A percentile compares a stretch with the other conserved stretches of the same genome.
Conservation (phyloP, 1,140 invertebrate genomes). For the Heterodera schachtii region DNA sequence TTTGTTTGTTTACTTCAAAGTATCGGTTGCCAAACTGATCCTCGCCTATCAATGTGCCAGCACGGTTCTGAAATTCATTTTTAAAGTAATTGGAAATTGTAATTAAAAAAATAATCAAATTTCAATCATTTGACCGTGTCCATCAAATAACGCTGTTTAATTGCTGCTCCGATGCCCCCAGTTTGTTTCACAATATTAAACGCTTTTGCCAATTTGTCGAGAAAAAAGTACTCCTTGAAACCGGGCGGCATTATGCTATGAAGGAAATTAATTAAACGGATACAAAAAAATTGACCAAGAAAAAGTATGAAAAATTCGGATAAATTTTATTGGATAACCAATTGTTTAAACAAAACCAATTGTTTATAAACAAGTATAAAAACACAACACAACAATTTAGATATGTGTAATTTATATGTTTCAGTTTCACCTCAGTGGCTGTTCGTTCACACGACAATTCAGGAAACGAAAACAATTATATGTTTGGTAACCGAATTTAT, state of each 20-base stretch:
- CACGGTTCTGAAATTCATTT: slow-evolving; percentile 29
- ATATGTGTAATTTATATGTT: too few relatives aligned
- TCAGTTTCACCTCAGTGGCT: too few relatives aligned
- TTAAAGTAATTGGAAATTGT: slow-evolving; percentile 35
- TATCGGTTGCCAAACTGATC: slow-evolving; percentile 96
- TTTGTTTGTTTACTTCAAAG: slow-evolving; percentile 72
- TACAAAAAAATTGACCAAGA: too few relatives aligned
- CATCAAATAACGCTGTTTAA: slow-evolving; percentile 55
- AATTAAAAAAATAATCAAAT: background rate
- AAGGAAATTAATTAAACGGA: background rate
- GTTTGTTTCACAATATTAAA: slow-evolving; percentile 38
- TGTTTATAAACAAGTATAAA: too few relatives aligned
- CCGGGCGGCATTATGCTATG: slow-evolving; percentile 23
- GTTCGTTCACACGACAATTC: too few relatives aligned
- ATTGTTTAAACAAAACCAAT: too few relatives aligned
- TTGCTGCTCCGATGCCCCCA: slow-evolving; percentile 46
- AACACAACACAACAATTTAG: too few relatives aligned
- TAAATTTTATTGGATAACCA: too few relatives aligned
- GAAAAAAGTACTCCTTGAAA: slow-evolving; percentile 47
- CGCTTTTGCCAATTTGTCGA: slow-evolving; percentile 49
- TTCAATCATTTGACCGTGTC: slow-evolving; percentile 14
- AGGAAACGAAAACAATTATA: too few relatives aligned
- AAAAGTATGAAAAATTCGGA: too few relatives aligned
- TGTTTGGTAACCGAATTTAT: too few relatives aligned
- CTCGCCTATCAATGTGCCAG: slow-evolving; percentile 74